Conservation (phyloP, 2,113 vertebrate species). For the Tenrec ecaudatus region DNA sequence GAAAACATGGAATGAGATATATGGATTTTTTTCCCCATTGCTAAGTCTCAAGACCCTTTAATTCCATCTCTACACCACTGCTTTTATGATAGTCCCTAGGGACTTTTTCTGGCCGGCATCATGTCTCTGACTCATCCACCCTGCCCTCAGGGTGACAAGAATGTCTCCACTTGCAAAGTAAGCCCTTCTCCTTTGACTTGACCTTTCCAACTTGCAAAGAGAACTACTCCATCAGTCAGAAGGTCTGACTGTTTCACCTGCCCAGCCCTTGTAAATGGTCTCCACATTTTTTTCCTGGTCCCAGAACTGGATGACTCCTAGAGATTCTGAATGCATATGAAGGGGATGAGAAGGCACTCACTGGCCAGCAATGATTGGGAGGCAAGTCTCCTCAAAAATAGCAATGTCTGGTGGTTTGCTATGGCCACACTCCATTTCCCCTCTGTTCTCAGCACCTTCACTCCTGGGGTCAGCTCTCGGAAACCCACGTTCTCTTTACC, state of each 20-base stretch:
- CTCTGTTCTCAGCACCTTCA: neutral
- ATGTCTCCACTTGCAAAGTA: neutral
- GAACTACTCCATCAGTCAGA: neutral
- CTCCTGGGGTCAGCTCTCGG: neutral
- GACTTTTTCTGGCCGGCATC: neutral
- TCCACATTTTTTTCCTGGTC: neutral
- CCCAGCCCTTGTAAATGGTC: neutral
- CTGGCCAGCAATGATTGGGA: neutral
- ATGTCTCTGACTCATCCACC: conserved; percentile 40
- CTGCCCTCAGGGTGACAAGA: neutral
- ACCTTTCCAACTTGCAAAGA: neutral
- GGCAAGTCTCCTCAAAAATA: neutral
- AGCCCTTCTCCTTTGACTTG: neutral
- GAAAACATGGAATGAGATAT: neutral
- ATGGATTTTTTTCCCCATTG: neutral
- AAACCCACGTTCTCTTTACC: neutral
- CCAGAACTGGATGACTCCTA: conserved; percentile 10
- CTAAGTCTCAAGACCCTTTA: conserved; percentile 6
- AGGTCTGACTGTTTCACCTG: neutral
- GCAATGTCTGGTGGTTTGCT: neutral
- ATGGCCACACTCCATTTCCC: neutral
- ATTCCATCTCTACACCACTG: conserved; percentile 15
- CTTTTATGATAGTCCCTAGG: conserved; percentile 18
- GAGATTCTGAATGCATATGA: neutral
- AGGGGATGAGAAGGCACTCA: neutral